Evolutionary conservation across 2,797 vertebrate genomes (phyloP), one percentile per base, ranked within the genome.

Genomic region (Benthosema pterotum): DNA sequence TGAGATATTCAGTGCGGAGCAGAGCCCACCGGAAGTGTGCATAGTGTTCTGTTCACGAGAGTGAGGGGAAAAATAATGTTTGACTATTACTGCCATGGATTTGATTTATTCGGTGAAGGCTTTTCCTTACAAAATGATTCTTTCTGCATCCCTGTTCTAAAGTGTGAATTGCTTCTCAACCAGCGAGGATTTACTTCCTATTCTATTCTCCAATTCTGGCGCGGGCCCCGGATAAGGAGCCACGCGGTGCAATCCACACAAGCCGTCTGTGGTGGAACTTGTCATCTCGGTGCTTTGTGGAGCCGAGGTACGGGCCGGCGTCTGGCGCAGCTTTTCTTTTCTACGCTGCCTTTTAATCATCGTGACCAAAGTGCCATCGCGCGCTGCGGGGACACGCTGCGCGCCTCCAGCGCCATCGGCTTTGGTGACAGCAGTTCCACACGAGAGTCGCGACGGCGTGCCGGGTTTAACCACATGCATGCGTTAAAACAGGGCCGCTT

Each of bases 71-170:
- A 12, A n/a, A n/a, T n/a, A n/a, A 53, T 22, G 1, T 11, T 5
- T 52, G 49, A 5, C 42, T 61, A 7, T 56, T 28, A 18, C 50
- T 64, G 15, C 25, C 38, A 16, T 58, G 48, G 53, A 52, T 68
- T 63, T 60, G 32, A 80, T 77, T 80, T 64, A 58, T 69, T 77
- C 77, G 54, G 63, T n/a, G 72, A 77, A 75, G 81, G 0, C 53
- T 68, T 62, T 59, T 47, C 14, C 32, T 38, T 46, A 13, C 56
- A 19, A 43, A 68, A 61, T 71, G 17, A 58, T 57, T 25, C 53
- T 52, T 52, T 50, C 17, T 16, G 46, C 22, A 54, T 38, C 6
- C 13, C 12, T 18, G 43, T 61, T 72, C 58, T 61, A 47, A 61
- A 60, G 3, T 58, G 7, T 11, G 43, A 45, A 42, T n/a, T 28